phyloP scores from a whole-genome alignment of 2,888 invertebrate genomes.

The Andrena praecox region DNA sequence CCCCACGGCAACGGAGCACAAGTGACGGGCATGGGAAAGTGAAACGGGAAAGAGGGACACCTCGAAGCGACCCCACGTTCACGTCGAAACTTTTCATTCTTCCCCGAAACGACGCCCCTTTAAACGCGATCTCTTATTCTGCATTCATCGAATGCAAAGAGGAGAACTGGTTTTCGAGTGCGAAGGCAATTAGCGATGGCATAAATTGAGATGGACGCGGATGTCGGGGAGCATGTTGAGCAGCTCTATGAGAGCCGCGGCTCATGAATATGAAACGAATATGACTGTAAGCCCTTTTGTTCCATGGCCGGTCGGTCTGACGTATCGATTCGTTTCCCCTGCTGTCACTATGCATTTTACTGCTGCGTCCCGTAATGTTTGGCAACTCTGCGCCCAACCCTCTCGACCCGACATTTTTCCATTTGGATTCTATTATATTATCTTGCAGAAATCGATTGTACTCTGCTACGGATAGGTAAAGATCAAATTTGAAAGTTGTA shows the following conservation, averaged over 20 bases:
- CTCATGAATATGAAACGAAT: constrained; percentile 79
- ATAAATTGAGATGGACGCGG: constrained; percentile 73
- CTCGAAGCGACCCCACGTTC: not conserved
- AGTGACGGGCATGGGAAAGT: no score
- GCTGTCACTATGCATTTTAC: constrained; percentile 40
- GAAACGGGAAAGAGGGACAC: no score
- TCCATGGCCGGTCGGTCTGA: constrained; percentile 36
- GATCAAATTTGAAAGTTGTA: no score
- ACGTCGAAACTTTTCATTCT: constrained; percentile 1
- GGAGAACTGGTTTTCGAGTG: constrained; percentile 58
- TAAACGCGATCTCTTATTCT: constrained; percentile 47
- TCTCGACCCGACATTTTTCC: not conserved
- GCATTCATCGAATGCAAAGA: constrained; percentile 69
- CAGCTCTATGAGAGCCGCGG: constrained; percentile 56
- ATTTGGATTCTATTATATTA: not conserved
- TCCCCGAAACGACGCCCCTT: not conserved
- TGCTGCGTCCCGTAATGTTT: constrained; percentile 38
- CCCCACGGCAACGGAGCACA: no score
- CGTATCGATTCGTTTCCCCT: constrained; percentile 52
- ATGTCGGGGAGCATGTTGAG: constrained; percentile 69
- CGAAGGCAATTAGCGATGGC: constrained; percentile 73
- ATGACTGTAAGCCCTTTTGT: constrained; percentile 76
- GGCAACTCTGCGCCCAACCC: constrained; percentile 35
- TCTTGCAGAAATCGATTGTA: not conserved
- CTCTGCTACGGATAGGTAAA: no score